These are phyloP conservation scores for Blennius ocellaris DNA, from an alignment of 2,113 vertebrate genomes.

Conservation along the genomic window DNA sequence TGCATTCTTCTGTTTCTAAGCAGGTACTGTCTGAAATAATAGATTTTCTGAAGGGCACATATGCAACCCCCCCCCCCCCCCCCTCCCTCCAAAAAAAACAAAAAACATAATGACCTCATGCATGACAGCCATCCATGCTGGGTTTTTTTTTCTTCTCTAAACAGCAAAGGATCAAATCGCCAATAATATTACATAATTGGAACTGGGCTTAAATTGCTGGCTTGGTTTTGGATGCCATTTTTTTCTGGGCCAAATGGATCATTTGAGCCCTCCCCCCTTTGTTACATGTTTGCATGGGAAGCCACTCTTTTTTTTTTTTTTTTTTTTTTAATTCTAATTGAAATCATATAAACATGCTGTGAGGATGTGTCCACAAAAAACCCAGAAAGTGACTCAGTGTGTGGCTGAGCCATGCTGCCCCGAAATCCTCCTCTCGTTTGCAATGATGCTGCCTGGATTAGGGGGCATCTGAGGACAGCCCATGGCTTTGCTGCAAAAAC, in stretches of 20 bases:
- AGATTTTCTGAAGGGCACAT: not conserved
- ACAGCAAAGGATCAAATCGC: conserved; percentile 47
- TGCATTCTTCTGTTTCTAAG: rapidly evolving
- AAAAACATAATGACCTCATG: conserved; percentile 63
- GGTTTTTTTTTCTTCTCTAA: not conserved
- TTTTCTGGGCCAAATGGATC: conserved; percentile 35
- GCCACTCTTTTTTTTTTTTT: too few relatives aligned
- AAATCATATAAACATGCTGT: too few relatives aligned
- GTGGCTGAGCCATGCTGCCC: conserved; percentile 9
- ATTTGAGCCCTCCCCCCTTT: conserved; percentile 34
- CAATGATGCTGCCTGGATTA: conserved; percentile 33
- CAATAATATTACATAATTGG: conserved; percentile 75
- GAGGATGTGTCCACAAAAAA: not conserved
- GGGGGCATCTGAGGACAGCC: conserved; percentile 72
- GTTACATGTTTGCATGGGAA: conserved; percentile 17
- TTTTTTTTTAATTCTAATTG: too few relatives aligned
- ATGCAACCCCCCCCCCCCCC: too few relatives aligned
- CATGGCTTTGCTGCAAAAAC: conserved; percentile 30
- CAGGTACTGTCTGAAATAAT: not conserved
- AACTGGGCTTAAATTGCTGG: conserved; percentile 47
- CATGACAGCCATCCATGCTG: conserved; percentile 21
- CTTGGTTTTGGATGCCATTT: conserved; percentile 35
- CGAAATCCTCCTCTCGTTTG: conserved; percentile 5
- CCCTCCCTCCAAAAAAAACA: too few relatives aligned
- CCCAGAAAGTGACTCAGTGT: not conserved